These are phyloP conservation scores for Aphelinus certus DNA, from an alignment of 1,140 invertebrate species.

Conservation along the genomic window DNA sequence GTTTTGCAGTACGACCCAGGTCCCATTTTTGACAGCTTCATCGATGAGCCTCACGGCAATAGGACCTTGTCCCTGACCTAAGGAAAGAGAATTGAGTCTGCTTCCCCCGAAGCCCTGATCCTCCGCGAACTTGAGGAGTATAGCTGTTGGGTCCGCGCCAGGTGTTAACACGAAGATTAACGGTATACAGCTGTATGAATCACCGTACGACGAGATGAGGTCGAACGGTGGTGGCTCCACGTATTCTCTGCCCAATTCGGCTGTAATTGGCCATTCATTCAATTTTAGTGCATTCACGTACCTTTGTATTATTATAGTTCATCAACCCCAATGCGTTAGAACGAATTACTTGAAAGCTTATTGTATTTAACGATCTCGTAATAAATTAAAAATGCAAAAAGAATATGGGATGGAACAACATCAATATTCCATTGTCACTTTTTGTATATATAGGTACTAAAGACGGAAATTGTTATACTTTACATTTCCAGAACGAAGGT, in stretches of 20 bases:
- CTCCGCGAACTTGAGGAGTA: slow-evolving; percentile 87
- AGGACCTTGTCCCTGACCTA: slow-evolving; percentile 93
- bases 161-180: slow-evolving; percentile 91
- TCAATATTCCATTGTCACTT: too few species aligned
- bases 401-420: too few species aligned
- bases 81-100: slow-evolving; percentile 84
- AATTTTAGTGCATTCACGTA: too few species aligned
- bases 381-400: too few species aligned
- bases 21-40: slow-evolving; percentile 83
- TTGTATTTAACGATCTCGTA: too few species aligned
- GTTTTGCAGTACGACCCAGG: slow-evolving; percentile 96
- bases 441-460: too few species aligned
- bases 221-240: slow-evolving; percentile 92
- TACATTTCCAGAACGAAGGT: too few species aligned
- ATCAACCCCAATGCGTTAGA: too few species aligned
- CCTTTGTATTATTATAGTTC: too few species aligned
- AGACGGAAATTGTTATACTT: too few species aligned
- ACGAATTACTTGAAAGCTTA: too few species aligned
- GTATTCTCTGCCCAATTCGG: slow-evolving; percentile 66
- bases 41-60: slow-evolving; percentile 89
- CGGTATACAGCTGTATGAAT: slow-evolving; percentile 85
- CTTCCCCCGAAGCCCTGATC: slow-evolving; percentile 87
- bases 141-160: slow-evolving; percentile 89
- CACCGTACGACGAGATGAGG: slow-evolving; percentile 81
- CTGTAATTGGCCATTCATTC: slow-evolving; percentile 16